Conservation (phyloP, 2,888 invertebrate genomes). For the Volucella bombylans region DNA sequence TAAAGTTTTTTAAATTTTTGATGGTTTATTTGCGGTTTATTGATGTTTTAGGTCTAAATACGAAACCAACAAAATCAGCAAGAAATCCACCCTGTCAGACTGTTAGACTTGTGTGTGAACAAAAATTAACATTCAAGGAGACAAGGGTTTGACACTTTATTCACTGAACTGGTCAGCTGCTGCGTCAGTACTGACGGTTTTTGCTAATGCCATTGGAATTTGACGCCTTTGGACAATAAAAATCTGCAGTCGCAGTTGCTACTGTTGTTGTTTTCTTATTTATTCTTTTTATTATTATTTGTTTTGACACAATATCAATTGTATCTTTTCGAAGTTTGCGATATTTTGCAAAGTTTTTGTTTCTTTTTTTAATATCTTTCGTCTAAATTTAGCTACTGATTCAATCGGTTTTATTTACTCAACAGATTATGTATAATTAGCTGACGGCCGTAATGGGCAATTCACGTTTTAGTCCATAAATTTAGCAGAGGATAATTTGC, state of each 20-base stretch:
- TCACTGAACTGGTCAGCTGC: not conserved
- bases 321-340: not conserved
- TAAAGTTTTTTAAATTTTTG: conserved; percentile 20
- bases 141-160: conserved; percentile 1
- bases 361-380: conserved; percentile 1
- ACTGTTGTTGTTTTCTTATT: not conserved
- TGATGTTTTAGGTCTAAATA: conserved; percentile 33
- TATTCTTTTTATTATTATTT: not conserved
- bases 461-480: conserved; percentile 21
- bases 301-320: not conserved
- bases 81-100: not conserved
- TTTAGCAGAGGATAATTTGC: not conserved
- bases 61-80: conserved; percentile 25
- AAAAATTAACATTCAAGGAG: conserved; percentile 15
- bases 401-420: conserved; percentile 48
- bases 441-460: conserved; percentile 12
- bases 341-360: not conserved
- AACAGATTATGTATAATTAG: conserved; percentile 28
- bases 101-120: too few relatives aligned
- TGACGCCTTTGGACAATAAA: conserved; percentile 12
- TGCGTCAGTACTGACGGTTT: not conserved
- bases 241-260: not conserved
- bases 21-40: conserved; percentile 28
- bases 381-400: conserved; percentile 38
- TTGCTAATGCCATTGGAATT: conserved; percentile 40